Conservation (phyloP, 2,888 invertebrate species). For the Acrocera orbiculus region DNA sequence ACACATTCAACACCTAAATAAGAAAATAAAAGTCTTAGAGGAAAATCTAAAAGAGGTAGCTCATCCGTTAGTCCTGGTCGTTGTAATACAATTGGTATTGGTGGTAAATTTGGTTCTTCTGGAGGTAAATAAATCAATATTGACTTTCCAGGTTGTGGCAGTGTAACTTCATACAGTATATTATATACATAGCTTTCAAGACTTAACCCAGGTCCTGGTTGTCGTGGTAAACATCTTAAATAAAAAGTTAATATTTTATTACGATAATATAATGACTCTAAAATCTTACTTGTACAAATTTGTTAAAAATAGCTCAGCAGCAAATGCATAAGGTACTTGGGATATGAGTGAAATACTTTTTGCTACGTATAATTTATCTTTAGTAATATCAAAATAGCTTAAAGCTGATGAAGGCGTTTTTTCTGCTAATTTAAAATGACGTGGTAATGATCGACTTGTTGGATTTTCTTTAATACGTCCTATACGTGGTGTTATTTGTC, state of each 20-base stretch:
- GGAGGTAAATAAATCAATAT: slow-evolving; percentile 59
- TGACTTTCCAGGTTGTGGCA: slow-evolving; percentile 79
- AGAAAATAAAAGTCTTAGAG: slow-evolving; percentile 71
- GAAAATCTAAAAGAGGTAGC: slow-evolving; percentile 87
- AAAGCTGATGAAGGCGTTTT: slow-evolving; percentile 59
- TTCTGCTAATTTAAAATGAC: slow-evolving; percentile 72
- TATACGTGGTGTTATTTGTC: slow-evolving; percentile 46
- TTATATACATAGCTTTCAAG: slow-evolving; percentile 92
- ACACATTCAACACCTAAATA: slow-evolving; percentile 84
- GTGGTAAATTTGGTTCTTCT: slow-evolving; percentile 47
- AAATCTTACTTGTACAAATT: slow-evolving; percentile 61
- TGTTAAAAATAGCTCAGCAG: slow-evolving; percentile 69
- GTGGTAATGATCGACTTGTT: slow-evolving; percentile 69
- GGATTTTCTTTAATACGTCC: slow-evolving; percentile 46
- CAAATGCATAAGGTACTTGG: slow-evolving; percentile 77
- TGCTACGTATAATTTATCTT: slow-evolving; percentile 87
- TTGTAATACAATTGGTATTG: slow-evolving; percentile 49
- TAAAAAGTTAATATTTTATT: no score
- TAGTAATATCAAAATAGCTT: slow-evolving; percentile 80
- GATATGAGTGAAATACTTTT: slow-evolving; percentile 89
- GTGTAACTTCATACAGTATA: slow-evolving; percentile 80
- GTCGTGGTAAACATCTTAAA: slow-evolving; percentile 62
- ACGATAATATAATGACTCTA: slow-evolving; percentile 16
- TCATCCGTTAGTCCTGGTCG: slow-evolving; percentile 63
- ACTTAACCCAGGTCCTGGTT: slow-evolving; percentile 57